These are phyloP conservation scores for Semibalanus balanoides DNA, from an alignment of 1,140 invertebrate genomes.

Conservation along the genomic window DNA sequence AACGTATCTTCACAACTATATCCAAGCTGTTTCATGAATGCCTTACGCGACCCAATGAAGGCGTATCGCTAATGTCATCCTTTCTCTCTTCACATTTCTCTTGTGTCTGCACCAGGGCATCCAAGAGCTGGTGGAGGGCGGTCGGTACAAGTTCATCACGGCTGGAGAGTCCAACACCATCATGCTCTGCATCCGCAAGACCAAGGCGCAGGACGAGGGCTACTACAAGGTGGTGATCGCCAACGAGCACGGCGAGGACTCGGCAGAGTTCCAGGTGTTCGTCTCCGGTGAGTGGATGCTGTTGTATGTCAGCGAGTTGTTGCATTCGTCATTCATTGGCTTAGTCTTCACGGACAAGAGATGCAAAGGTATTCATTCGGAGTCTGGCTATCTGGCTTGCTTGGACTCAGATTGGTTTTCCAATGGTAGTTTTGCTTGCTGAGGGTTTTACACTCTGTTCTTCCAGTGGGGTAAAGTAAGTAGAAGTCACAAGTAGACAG, in stretches of 20 bases:
- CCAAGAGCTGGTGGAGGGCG: slow-evolving; percentile 79
- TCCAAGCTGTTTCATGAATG: no score
- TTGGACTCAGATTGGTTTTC: no score
- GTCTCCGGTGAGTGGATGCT: slow-evolving; percentile 68
- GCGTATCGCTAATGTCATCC: slow-evolving; percentile 10
- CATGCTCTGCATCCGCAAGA: slow-evolving; percentile 86
- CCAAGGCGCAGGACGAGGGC: slow-evolving; percentile 92
- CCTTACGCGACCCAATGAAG: slow-evolving; percentile 12
- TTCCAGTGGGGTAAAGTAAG: no score
- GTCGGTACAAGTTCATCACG: slow-evolving; percentile 78
- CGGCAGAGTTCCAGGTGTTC: slow-evolving; percentile 85
- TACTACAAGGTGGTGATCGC: slow-evolving; percentile 85
- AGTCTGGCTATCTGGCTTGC: no score
- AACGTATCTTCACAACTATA: no score
- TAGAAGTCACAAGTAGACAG: no score
- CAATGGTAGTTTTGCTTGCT: no score
- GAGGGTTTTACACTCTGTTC: no score
- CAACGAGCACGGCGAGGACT: slow-evolving; percentile 86
- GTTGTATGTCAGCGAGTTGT: no score
- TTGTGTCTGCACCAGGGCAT: slow-evolving; percentile 38
- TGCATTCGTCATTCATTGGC: no score
- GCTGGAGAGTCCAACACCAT: slow-evolving; percentile 78
- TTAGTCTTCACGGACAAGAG: no score
- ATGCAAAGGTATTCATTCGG: no score
- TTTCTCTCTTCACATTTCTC: neutral